Percentiles rank a stretch among this genome's conserved stretches.
phyloP scores from a whole-genome alignment of 53 echinoderm and acorn worm genomes.

The Henricia sp. region DNA sequence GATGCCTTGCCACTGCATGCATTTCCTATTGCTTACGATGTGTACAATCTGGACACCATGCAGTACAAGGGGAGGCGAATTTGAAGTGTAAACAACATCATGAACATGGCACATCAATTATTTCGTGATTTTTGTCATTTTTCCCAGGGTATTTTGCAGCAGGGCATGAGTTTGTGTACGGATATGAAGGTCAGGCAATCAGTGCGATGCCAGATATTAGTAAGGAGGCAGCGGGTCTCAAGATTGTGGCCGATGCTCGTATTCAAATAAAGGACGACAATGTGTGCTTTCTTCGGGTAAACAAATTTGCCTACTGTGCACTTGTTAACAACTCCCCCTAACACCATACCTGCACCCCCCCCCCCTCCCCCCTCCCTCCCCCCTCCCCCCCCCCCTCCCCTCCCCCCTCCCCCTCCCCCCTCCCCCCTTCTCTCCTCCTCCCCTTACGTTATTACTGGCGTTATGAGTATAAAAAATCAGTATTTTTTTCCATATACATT shows the following conservation, averaged over 20 bases:
- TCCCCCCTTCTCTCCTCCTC: too few relatives aligned
- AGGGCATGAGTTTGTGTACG: constrained; percentile 66
- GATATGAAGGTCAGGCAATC: constrained; percentile 82
- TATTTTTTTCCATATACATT: too few relatives aligned
- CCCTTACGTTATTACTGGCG: too few relatives aligned
- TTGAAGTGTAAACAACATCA: too few relatives aligned
- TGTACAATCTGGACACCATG: not conserved
- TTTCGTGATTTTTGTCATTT: not conserved
- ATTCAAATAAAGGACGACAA: constrained; percentile 47
- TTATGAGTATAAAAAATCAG: too few relatives aligned
- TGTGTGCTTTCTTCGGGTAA: constrained; percentile 39
- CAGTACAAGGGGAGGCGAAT: not conserved
- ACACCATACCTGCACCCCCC: not conserved
- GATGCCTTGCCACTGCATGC: too few relatives aligned
- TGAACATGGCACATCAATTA: too few relatives aligned
- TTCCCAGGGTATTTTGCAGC: constrained; percentile 67
- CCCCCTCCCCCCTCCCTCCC: not conserved
- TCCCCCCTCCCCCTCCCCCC: not conserved
- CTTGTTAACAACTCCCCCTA: not conserved
- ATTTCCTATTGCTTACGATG: too few relatives aligned
- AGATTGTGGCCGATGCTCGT: constrained; percentile 36
- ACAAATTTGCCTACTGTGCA: not conserved
- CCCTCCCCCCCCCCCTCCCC: not conserved
- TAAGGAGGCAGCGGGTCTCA: constrained; percentile 57
- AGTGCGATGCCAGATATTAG: constrained; percentile 71